phyloP scores from a whole-genome alignment of 2,113 vertebrate species.

The Vulpes ferrilata region DNA sequence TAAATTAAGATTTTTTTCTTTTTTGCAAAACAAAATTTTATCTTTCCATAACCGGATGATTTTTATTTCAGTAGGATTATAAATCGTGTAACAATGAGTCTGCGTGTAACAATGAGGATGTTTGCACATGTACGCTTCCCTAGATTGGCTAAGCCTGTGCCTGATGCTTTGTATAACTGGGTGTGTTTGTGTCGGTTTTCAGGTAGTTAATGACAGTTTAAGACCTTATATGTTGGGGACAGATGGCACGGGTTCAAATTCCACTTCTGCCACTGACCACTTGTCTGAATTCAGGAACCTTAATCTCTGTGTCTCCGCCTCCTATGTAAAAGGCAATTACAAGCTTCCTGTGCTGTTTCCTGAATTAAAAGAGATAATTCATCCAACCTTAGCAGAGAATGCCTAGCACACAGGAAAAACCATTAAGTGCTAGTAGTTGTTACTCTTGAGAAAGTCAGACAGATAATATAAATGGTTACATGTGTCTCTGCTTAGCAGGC shows the following conservation, averaged over 20 bases:
- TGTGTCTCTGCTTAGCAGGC: not conserved
- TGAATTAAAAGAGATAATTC: constrained; percentile 6
- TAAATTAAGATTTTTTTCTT: not conserved
- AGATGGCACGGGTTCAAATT: not conserved
- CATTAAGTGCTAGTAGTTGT: not conserved
- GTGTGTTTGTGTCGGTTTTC: not conserved
- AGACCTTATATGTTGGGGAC: not conserved
- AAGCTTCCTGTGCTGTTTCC: not conserved
- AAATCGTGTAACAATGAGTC: not conserved
- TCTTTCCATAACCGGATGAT: not conserved
- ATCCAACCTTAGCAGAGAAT: constrained; percentile 2
- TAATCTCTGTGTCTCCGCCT: not conserved
- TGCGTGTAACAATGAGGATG: not conserved
- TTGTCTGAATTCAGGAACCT: not conserved
- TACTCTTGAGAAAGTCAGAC: not conserved
- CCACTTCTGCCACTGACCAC: not conserved
- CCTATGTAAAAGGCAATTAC: not conserved
- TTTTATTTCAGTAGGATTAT: not conserved
- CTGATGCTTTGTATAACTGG: not conserved
- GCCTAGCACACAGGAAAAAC: not conserved
- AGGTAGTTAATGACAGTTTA: not conserved
- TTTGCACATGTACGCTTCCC: not conserved
- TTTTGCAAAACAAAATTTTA: not conserved
- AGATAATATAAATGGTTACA: not conserved
- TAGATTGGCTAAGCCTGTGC: not conserved